phyloP scores from a whole-genome alignment of 2,888 invertebrate genomes.

The Euproctis similis region DNA sequence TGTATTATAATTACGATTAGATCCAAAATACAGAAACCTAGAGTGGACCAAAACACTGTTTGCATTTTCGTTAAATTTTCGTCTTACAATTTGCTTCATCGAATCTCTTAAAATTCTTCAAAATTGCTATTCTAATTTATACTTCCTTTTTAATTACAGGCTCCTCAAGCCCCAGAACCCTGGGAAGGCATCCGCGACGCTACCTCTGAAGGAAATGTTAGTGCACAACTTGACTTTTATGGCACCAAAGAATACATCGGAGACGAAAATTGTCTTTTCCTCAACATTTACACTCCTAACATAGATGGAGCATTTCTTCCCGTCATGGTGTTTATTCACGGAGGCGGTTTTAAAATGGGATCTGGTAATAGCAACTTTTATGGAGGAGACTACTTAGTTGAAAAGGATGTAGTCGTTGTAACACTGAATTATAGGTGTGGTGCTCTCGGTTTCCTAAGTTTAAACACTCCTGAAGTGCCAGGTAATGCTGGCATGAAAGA shows the following conservation, averaged over 20 bases:
- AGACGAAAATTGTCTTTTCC: constrained; percentile 80
- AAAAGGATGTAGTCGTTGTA: constrained; percentile 74
- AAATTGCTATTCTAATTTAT: too few relatives aligned
- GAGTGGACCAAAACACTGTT: too few relatives aligned
- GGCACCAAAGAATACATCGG: constrained; percentile 61
- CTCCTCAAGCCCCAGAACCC: constrained; percentile 71
- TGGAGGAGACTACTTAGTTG: constrained; percentile 71
- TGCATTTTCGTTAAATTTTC: background rate
- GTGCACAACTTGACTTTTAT: constrained; percentile 72
- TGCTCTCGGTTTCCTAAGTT: constrained; percentile 53
- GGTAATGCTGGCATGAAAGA: constrained; percentile 67
- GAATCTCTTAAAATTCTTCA: too few relatives aligned
- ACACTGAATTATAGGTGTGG: constrained; percentile 74
- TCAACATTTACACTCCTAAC: constrained; percentile 80
- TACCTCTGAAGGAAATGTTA: constrained; percentile 75
- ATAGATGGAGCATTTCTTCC: constrained; percentile 66
- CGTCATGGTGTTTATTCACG: constrained; percentile 76
- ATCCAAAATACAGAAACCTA: too few relatives aligned
- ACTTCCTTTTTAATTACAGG: constrained; percentile 52
- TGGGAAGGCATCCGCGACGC: constrained; percentile 78
- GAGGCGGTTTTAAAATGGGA: constrained; percentile 70
- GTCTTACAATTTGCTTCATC: background rate
- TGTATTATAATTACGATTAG: too few relatives aligned
- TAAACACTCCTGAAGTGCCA: constrained; percentile 62
- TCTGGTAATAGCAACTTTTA: constrained; percentile 66